These are phyloP conservation scores for Tauraco hartlaubi DNA, from an alignment of 2,797 vertebrate species.

Conservation along the genomic window DNA sequence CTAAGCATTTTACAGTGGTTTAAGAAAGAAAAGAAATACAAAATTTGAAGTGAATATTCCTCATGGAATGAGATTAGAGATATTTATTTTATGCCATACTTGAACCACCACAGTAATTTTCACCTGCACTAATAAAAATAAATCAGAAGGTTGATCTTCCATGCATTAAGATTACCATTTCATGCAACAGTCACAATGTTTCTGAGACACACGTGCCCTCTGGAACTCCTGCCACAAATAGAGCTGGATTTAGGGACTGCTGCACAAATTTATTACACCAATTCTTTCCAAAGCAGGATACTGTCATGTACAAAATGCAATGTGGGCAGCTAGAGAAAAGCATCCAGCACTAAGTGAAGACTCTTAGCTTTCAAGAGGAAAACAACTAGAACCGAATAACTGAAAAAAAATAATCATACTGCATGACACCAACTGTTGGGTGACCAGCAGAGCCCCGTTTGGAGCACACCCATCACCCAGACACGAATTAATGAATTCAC, in stretches of 20 bases:
- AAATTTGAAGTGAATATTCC: conserved; percentile 24
- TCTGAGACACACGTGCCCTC: not conserved
- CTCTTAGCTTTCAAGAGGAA: not conserved
- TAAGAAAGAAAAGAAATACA: conserved; percentile 18
- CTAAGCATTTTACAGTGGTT: not conserved
- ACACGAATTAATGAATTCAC: not conserved
- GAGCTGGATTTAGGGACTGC: conserved; percentile 9
- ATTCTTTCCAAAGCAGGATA: conserved; percentile 34
- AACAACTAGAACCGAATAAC: conserved; percentile 7
- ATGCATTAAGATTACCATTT: conserved; percentile 46
- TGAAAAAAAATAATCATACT: not conserved
- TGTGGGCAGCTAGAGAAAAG: not conserved
- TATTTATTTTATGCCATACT: conserved; percentile 36
- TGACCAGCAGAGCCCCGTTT: not conserved
- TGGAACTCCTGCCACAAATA: conserved; percentile 10
- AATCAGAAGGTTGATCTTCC: conserved; percentile 35
- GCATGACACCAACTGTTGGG: not conserved
- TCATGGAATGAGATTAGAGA: conserved; percentile 38
- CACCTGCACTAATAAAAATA: conserved; percentile 49
- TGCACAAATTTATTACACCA: conserved; percentile 13
- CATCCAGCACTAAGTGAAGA: not conserved
- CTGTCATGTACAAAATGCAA: not conserved
- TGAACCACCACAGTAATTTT: conserved; percentile 47
- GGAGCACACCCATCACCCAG: not conserved
- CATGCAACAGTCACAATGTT: conserved; percentile 7